These are phyloP conservation scores for Tipula helvola DNA, from an alignment of 2,888 invertebrate genomes.

Conservation along the genomic window DNA sequence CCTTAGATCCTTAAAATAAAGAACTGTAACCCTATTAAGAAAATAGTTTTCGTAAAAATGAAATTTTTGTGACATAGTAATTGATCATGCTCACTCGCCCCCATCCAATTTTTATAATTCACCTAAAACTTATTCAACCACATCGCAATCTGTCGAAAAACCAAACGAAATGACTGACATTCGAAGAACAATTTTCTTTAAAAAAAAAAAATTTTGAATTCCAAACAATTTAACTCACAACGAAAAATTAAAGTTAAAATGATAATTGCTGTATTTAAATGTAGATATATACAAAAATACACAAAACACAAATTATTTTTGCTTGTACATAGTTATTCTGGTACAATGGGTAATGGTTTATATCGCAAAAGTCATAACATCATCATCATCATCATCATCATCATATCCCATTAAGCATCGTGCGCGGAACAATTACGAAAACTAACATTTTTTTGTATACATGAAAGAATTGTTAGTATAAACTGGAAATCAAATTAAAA, in stretches of 20 bases:
- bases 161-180: neutral
- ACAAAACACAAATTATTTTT: neutral
- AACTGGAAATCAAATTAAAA: neutral
- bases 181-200: neutral
- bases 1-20: too few relatives aligned
- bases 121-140: neutral
- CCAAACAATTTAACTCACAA: neutral
- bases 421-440: neutral
- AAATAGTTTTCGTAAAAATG: too few relatives aligned
- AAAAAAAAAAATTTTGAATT: neutral
- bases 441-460: neutral
- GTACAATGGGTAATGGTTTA: neutral
- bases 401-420: neutral
- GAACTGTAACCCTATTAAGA: too few relatives aligned
- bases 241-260: neutral
- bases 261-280: slow-evolving; percentile 4
- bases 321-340: neutral
- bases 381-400: too few relatives aligned
- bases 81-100: neutral
- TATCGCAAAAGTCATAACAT: neutral
- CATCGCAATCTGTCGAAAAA: neutral
- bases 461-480: neutral
- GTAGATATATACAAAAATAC: neutral
- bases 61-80: neutral
- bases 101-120: neutral